These are phyloP conservation scores for Saccostrea glomerata DNA, from an alignment of 1,140 invertebrate genomes.

Conservation along the genomic window DNA sequence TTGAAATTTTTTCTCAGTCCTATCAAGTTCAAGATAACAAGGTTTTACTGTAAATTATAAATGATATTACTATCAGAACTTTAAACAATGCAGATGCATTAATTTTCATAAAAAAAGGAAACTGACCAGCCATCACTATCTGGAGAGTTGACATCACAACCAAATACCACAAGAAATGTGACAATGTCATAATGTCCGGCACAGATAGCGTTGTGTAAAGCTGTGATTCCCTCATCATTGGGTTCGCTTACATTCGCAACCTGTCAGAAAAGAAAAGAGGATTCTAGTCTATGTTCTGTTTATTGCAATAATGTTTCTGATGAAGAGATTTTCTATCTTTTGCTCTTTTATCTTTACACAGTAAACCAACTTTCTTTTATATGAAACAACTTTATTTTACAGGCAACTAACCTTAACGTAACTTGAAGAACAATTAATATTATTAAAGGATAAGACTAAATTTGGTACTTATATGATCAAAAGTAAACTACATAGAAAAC, in stretches of 20 bases:
- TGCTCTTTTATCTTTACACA: background rate
- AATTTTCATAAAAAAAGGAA: too few species aligned
- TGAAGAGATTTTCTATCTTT: background rate
- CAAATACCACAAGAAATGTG: constrained; percentile 97
- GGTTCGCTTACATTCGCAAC: constrained; percentile 93
- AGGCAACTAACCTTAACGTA: background rate
- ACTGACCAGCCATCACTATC: constrained; percentile 97
- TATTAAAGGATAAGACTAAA: too few species aligned
- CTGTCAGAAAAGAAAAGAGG: constrained; percentile 66
- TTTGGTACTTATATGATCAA: too few species aligned
- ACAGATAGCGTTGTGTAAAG: constrained; percentile 99
- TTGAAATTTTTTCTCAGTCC: too few species aligned
- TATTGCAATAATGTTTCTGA: background rate
- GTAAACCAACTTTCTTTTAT: background rate
- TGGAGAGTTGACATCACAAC: constrained; percentile 99
- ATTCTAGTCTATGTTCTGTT: background rate
- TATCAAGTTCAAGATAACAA: too few species aligned
- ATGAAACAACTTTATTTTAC: background rate
- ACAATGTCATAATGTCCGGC: constrained; percentile 99
- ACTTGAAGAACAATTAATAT: too few species aligned
- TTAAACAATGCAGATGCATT: background rate
- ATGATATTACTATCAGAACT: too few species aligned
- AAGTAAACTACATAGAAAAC: too few species aligned
- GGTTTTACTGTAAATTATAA: too few species aligned
- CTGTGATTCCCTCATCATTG: constrained; percentile 98